Evolutionary conservation across 2,888 invertebrate species (phyloP), one percentile per base, ranked within the genome.

Genomic region (Clostera curtula): DNA sequence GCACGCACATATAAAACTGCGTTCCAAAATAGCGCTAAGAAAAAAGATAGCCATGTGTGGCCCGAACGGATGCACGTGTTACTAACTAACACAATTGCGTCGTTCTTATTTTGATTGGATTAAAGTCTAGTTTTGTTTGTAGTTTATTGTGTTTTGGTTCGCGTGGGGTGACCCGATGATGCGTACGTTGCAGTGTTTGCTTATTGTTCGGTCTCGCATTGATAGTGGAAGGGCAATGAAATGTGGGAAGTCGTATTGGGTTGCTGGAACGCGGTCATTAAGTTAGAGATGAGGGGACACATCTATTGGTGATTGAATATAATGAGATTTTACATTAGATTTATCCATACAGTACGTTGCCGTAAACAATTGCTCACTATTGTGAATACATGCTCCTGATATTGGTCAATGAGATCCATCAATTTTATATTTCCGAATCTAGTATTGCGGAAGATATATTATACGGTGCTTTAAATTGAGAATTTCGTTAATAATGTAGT

Each of bases 11-110:
- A 63, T 52, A 57, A 56, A 56, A 34, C 49, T 71, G 72, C 54
- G 51, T 40, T 47, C 53, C 47, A 42, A 65, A 64, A 64, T 64
- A 70, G 57, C 29, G 40, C 41, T 24, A 38, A 29, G 53, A 56
- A 68, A 67, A 67, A 59, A 58, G 40, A 50, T 35, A 44, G 35
- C 45, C 66, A 63, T 57, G 65, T 62, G 64, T 50, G 59, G 58
- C 40, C 43, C 39, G 19, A 42, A 38, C 43, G 44, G 52, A 57
- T 43, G 50, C 56, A 55, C 47, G 41, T 42, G 47, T 40, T 30
- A 31, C 16, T 25, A 31, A 33, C 27, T 31, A 45, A 36, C 38
- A 36, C 34, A 38, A 46, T 32, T 37, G 36, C 40, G 34, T 39
- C 12, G 17, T 21, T 40, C 27, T 32, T 53, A 48, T 48, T 30